Conservation (phyloP, 2,888 invertebrate species). For the Perizoma flavofasciatum region DNA sequence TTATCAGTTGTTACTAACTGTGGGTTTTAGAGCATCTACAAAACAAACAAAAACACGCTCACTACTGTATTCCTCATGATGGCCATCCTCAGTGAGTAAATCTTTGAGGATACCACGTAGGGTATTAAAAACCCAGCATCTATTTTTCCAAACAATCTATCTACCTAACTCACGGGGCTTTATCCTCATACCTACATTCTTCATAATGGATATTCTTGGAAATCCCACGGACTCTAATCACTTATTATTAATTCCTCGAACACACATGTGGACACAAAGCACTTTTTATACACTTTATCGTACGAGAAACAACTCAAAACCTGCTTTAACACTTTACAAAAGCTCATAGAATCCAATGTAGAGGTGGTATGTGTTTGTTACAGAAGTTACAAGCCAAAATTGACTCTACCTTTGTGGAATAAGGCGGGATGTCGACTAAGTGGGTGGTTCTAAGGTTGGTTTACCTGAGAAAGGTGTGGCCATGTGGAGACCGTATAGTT, state of each 20-base stretch:
- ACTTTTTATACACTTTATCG: conserved; percentile 53
- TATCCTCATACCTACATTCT: no score
- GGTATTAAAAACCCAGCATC: no score
- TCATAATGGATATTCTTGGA: conserved; percentile 33
- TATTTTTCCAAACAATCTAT: no score
- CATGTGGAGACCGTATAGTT: conserved; percentile 51
- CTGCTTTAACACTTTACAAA: not conserved
- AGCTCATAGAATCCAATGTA: conserved; percentile 3
- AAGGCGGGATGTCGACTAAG: conserved; percentile 13
- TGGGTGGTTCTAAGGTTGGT: conserved; percentile 28
- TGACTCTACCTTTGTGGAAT: not conserved
- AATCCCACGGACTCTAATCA: conserved; percentile 42
- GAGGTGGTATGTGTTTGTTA: conserved; percentile 1
- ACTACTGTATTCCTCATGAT: no score
- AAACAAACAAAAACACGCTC: no score
- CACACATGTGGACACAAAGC: conserved; percentile 61
- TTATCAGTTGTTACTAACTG: no score
- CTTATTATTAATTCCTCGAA: conserved; percentile 59
- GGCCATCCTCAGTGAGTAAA: no score
- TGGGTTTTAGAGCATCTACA: no score
- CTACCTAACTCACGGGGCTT: no score
- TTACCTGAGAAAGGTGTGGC: conserved; percentile 60
- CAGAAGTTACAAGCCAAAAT: conserved; percentile 1
- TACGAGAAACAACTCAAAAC: conserved; percentile 4
- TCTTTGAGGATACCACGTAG: no score